Conservation (phyloP, 53 echinoderm and acorn worm genomes). For the Echinometra lucunter region DNA sequence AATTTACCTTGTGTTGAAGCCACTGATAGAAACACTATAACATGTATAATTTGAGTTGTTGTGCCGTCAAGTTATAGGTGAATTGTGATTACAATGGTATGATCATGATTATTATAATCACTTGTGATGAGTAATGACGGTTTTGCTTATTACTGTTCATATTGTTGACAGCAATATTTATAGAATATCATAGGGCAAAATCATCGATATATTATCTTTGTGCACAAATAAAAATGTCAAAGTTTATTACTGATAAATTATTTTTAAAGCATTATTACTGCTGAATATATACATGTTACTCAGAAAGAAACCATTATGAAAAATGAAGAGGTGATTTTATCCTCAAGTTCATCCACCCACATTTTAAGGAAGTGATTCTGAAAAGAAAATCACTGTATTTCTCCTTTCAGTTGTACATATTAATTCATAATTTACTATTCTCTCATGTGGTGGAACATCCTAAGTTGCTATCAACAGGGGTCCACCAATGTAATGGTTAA, state of each 20-base stretch:
- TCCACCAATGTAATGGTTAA: no score
- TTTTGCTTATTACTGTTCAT: not conserved
- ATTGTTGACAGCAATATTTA: not conserved
- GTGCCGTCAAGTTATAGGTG: not conserved
- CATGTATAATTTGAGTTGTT: not conserved
- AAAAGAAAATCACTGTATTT: no score
- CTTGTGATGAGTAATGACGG: not conserved
- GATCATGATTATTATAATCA: not conserved
- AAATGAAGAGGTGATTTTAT: no score
- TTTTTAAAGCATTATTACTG: not conserved
- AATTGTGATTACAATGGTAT: not conserved
- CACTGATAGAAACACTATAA: not conserved
- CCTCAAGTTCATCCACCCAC: no score
- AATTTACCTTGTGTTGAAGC: not conserved
- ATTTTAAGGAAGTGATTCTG: no score
- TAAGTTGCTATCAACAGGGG: no score
- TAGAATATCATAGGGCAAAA: not conserved
- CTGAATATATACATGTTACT: not conserved
- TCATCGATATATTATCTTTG: not conserved
- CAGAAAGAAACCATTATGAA: not conserved
- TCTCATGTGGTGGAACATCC: no score
- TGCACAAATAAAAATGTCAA: not conserved
- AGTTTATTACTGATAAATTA: not conserved
- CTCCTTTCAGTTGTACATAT: no score
- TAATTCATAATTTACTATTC: no score